A percentile compares a stretch with the other conserved stretches of the same genome.
phyloP scores from a whole-genome alignment of 2,888 invertebrate genomes.

The Empis stercorea region DNA sequence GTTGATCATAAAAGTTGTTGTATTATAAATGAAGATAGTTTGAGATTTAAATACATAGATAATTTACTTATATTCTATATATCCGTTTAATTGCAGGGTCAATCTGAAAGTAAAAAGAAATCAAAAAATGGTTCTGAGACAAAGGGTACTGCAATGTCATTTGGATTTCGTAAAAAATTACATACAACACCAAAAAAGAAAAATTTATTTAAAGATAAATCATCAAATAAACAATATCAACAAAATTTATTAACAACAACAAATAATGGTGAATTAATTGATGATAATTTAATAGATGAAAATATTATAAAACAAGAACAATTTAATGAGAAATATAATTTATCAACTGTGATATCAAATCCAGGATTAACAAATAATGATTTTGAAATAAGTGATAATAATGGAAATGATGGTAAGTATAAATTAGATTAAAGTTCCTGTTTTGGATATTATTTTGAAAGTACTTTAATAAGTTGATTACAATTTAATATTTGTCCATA shows the following conservation, averaged over 20 bases:
- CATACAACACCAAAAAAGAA: slow-evolving; percentile 37
- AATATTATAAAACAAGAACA: slow-evolving; percentile 1
- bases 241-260: slow-evolving; percentile 16
- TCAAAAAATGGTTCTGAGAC: slow-evolving; percentile 28
- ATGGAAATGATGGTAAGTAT: slow-evolving; percentile 33
- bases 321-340: not conserved
- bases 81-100: too few species aligned
- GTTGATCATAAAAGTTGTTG: too few species aligned
- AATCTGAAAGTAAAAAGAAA: slow-evolving; percentile 35
- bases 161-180: slow-evolving; percentile 65
- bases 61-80: too few species aligned
- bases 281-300: not conserved
- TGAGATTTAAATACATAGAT: too few species aligned
- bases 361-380: slow-evolving; percentile 11
- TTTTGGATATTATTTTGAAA: too few species aligned
- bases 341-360: slow-evolving; percentile 19
- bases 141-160: slow-evolving; percentile 66
- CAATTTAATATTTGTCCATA: too few species aligned
- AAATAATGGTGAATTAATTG: slow-evolving; percentile 2
- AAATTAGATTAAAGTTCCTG: too few species aligned
- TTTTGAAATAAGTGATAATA: slow-evolving; percentile 25
- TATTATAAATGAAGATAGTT: too few species aligned
- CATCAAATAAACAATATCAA: slow-evolving; percentile 16
- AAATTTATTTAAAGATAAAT: slow-evolving; percentile 13
- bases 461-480: too few species aligned